Conservation (phyloP, 1,140 invertebrate species). For the Steinernema feltiae region DNA sequence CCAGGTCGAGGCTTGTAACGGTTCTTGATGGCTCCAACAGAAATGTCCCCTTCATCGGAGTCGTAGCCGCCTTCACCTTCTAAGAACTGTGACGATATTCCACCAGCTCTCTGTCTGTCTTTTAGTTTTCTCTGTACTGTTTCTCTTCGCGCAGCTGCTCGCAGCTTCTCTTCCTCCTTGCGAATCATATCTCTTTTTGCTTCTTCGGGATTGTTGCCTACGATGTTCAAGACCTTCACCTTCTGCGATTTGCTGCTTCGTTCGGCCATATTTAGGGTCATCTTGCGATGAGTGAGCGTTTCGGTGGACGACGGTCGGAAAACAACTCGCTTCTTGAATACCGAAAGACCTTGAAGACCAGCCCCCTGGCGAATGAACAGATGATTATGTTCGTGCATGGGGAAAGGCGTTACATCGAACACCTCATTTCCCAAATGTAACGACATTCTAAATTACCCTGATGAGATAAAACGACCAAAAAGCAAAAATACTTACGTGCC, state of each 20-base stretch:
- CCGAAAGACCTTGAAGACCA: constrained; percentile 90
- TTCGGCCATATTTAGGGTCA: constrained; percentile 93
- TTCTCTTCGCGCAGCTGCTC: constrained; percentile 46
- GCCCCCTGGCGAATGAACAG: constrained; percentile 86
- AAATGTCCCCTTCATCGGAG: constrained; percentile 30
- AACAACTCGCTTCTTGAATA: constrained; percentile 89
- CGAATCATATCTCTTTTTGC: constrained; percentile 50
- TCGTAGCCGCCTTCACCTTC: constrained; percentile 20
- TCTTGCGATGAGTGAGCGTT: constrained; percentile 68
- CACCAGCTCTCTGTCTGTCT: constrained; percentile 32
- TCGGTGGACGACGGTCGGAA: constrained; percentile 66
- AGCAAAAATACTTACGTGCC: constrained; percentile 63
- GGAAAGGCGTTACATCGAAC: constrained; percentile 92
- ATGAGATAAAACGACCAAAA: not conserved
- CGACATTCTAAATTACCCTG: constrained; percentile 70
- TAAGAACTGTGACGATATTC: constrained; percentile 21
- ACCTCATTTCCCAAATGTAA: constrained; percentile 91
- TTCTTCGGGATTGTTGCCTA: constrained; percentile 50
- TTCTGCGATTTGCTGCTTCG: constrained; percentile 89
- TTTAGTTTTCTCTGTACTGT: constrained; percentile 38
- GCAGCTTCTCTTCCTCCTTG: constrained; percentile 51
- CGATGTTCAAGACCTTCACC: constrained; percentile 80
- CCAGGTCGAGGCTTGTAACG: constrained; percentile 27
- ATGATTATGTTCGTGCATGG: constrained; percentile 82
- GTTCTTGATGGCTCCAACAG: constrained; percentile 40